Evolutionary conservation across 2,888 invertebrate genomes (phyloP).

Genomic region (Syrista parreyssii): DNA sequence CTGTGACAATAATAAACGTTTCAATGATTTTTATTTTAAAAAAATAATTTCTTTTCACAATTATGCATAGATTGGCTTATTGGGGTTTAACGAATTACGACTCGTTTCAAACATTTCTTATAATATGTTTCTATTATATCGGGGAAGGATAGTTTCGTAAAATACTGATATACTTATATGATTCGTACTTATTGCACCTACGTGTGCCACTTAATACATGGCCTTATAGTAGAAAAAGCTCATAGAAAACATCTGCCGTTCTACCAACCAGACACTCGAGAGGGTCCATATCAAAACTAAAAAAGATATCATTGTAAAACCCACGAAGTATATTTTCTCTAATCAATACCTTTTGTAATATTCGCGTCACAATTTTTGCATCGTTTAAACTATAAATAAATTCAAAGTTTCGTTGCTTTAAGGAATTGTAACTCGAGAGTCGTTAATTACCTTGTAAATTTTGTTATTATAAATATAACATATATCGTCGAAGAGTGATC

Average conservation of each 20-base stretch:
- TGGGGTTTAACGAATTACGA: not conserved
- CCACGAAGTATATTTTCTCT: conserved; percentile 17
- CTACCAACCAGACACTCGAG: conserved; percentile 37
- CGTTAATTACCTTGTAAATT: conserved; percentile 32
- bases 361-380: not conserved
- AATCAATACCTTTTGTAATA: conserved; percentile 3
- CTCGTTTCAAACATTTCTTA: not conserved
- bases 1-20: too few relatives aligned
- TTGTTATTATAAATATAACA: conserved; percentile 23
- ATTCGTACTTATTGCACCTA: not conserved
- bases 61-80: not conserved
- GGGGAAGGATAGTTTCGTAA: not conserved
- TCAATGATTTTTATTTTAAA: too few relatives aligned
- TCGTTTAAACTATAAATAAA: conserved; percentile 7
- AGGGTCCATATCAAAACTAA: conserved; percentile 28
- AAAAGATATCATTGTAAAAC: conserved; percentile 12
- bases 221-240: conserved; percentile 7
- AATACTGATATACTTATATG: not conserved
- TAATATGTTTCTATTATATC: not conserved
- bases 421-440: conserved; percentile 24
- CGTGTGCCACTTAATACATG: not conserved
- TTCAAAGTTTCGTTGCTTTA: conserved; percentile 17
- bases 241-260: conserved; percentile 27
- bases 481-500: not conserved
- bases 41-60: not conserved